Conservation (phyloP, 2,113 vertebrate genomes). For the Strix uralensis region DNA sequence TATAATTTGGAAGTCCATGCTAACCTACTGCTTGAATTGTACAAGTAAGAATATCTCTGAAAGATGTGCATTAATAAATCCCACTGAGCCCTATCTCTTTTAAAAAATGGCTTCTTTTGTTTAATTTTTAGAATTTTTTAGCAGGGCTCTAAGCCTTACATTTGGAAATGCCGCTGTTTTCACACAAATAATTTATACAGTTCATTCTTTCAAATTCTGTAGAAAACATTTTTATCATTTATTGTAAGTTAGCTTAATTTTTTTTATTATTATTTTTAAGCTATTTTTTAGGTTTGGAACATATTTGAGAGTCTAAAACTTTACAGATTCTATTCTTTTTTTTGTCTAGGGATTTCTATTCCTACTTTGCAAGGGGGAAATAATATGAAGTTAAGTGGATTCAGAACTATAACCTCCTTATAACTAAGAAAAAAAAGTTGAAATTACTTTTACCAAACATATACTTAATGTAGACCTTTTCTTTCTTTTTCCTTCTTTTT, state of each 20-base stretch:
- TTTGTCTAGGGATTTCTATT: background rate
- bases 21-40: conserved; percentile 89
- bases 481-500: background rate
- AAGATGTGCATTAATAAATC: conserved; percentile 98
- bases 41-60: conserved; percentile 85
- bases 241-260: background rate
- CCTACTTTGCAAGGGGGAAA: background rate
- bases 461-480: background rate
- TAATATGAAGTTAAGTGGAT: conserved; percentile 10
- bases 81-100: conserved; percentile 91
- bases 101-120: conserved; percentile 87
- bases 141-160: conserved; percentile 80
- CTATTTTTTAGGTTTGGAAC: conserved; percentile 10
- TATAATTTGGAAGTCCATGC: conserved; percentile 97
- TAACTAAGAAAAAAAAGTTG: background rate
- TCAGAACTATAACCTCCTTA: background rate
- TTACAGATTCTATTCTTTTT: background rate
- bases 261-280: background rate
- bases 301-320: conserved; percentile 18
- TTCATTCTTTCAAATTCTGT: conserved; percentile 59
- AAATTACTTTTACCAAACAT: background rate
- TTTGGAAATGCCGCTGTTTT: conserved; percentile 80
- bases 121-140: conserved; percentile 90
- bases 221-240: conserved; percentile 50
- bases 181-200: conserved; percentile 85